Conservation (phyloP, 1,140 invertebrate genomes). For the Octopus sinensis region DNA sequence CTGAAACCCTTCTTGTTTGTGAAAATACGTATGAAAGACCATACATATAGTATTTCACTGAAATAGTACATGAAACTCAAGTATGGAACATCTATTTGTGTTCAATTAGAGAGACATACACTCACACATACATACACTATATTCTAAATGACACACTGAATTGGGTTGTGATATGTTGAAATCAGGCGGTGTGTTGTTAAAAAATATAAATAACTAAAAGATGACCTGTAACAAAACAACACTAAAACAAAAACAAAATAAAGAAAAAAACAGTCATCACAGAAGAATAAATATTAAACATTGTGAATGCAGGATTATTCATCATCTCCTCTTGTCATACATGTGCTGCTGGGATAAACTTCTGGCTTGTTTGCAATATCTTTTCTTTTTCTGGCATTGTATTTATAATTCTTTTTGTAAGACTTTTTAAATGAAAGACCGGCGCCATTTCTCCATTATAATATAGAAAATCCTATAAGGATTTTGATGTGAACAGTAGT, state of each 20-base stretch:
- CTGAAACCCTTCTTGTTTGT: too few relatives aligned
- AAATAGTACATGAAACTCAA: too few relatives aligned
- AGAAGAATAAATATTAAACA: conserved; percentile 8
- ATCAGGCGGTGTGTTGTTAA: conserved; percentile 8
- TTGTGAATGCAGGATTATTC: not conserved
- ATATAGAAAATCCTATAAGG: conserved; percentile 10
- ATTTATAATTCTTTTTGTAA: not conserved
- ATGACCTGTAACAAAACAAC: conserved; percentile 9
- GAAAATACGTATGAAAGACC: too few relatives aligned
- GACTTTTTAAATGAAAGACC: conserved; percentile 4
- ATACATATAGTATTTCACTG: too few relatives aligned
- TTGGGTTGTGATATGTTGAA: not conserved
- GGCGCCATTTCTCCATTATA: conserved; percentile 4
- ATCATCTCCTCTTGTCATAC: not conserved
- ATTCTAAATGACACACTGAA: not conserved
- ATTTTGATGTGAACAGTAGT: not conserved
- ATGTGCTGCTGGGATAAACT: conserved; percentile 3
- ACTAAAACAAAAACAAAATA: not conserved
- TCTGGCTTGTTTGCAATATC: not conserved
- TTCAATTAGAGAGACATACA: not conserved
- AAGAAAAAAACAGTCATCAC: conserved; percentile 8
- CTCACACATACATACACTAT: not conserved
- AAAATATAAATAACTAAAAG: not conserved
- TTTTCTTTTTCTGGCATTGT: not conserved
- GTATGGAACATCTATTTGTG: too few relatives aligned